phyloP scores from a whole-genome alignment of 2,113 vertebrate species.

The Lonchura striata region DNA sequence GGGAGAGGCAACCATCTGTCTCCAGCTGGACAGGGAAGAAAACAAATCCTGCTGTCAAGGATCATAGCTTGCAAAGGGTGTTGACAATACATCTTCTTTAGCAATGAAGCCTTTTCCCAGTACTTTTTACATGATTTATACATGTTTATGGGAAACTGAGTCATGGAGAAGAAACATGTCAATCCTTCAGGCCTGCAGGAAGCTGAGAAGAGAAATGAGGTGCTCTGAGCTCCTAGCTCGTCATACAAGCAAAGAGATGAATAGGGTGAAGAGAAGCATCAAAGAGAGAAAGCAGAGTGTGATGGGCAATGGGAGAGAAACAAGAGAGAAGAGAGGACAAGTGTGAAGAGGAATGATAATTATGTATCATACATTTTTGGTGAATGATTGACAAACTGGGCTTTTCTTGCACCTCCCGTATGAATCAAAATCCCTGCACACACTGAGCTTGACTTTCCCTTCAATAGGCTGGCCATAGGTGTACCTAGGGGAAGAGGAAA shows the following conservation, averaged over 20 bases:
- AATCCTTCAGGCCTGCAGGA: background rate
- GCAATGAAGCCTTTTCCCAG: background rate
- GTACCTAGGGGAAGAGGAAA: conserved; percentile 41
- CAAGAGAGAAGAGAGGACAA: background rate
- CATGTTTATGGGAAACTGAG: background rate
- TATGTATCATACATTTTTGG: conserved; percentile 31
- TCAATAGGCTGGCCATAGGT: conserved; percentile 64
- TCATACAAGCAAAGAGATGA: background rate
- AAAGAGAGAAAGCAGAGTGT: background rate
- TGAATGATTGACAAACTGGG: conserved; percentile 43
- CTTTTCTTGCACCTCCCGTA: conserved; percentile 37
- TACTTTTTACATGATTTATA: background rate
- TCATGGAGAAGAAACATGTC: background rate
- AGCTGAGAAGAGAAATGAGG: background rate
- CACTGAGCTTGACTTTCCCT: conserved; percentile 20
- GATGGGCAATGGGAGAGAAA: background rate
- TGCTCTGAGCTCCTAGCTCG: background rate
- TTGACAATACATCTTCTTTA: background rate
- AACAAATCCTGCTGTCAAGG: background rate
- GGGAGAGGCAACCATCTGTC: conserved; percentile 46
- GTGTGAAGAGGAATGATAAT: background rate
- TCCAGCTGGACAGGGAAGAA: conserved; percentile 42
- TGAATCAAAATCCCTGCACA: conserved; percentile 43
- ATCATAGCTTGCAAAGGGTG: background rate
- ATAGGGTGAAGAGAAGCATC: background rate